These are phyloP conservation scores for Microcebus jonahi DNA, from an alignment of 2,113 vertebrate species.

Conservation along the genomic window DNA sequence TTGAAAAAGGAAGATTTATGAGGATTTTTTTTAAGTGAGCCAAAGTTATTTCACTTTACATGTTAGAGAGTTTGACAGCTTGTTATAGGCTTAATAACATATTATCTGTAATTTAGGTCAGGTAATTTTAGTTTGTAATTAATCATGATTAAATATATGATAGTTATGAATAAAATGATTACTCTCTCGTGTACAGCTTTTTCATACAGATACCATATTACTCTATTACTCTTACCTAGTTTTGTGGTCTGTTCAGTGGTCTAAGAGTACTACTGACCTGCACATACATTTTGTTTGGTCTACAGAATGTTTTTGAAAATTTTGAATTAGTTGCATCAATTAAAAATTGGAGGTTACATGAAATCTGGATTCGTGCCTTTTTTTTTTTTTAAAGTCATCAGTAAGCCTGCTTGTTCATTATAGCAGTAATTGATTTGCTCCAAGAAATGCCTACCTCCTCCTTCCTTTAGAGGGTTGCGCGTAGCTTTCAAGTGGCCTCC, in stretches of 20 bases:
- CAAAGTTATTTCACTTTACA: background rate
- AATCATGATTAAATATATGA: constrained; percentile 29
- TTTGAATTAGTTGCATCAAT: background rate
- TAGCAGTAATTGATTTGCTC: background rate
- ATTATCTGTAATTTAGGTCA: background rate
- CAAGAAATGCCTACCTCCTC: background rate
- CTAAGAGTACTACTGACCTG: background rate
- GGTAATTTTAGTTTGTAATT: constrained; percentile 40
- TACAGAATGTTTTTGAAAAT: background rate
- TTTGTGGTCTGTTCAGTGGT: background rate
- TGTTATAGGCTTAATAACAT: background rate
- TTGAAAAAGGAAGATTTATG: constrained; percentile 52
- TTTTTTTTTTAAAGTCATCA: background rate
- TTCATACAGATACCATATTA: constrained; percentile 12
- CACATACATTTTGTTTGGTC: constrained; percentile 21
- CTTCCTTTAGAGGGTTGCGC: background rate
- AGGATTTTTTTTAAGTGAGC: background rate
- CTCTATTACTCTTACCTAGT: background rate
- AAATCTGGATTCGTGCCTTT: constrained; percentile 2
- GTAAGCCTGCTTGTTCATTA: background rate
- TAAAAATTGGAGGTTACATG: background rate
- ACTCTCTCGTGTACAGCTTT: background rate
- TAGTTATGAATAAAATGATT: constrained; percentile 50
- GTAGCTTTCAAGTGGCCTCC: background rate
- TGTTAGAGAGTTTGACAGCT: constrained; percentile 23